These are phyloP conservation scores for Stenotaenia linearis DNA, from an alignment of 2,888 invertebrate species.

Conservation along the genomic window DNA sequence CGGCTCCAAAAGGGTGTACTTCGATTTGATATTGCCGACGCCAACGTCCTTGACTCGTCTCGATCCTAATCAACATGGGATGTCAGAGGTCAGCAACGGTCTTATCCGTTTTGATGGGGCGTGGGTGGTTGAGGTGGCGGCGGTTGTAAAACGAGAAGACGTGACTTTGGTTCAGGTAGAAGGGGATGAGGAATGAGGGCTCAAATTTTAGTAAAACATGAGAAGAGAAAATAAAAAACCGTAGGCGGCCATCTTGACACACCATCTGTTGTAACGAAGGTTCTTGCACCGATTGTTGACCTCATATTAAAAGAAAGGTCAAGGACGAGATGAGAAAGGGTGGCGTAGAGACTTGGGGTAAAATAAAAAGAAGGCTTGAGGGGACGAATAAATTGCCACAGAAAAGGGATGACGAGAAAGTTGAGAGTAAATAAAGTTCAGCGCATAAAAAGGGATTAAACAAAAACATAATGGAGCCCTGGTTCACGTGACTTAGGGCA, in stretches of 20 bases:
- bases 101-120: not conserved
- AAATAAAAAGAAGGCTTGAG: not conserved
- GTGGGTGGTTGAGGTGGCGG: not conserved
- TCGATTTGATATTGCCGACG: not conserved
- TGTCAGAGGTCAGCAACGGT: not conserved
- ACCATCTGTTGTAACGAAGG: not conserved
- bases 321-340: constrained; percentile 10
- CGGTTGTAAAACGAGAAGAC: not conserved
- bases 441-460: constrained; percentile 10
- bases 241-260: not conserved
- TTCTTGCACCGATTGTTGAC: constrained; percentile 26
- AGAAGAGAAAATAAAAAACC: not conserved
- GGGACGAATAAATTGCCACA: not conserved
- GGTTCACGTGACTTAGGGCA: constrained; percentile 20
- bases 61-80: not conserved
- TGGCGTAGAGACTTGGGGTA: not conserved
- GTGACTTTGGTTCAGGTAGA: not conserved
- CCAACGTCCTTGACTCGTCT: not conserved
- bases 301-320: not conserved
- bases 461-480: constrained; percentile 20
- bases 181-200: not conserved
- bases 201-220: not conserved
- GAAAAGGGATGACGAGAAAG: constrained; percentile 5
- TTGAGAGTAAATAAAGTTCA: not conserved
- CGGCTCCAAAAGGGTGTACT: not conserved